These are phyloP conservation scores for Iphiclides podalirius DNA, from an alignment of 2,888 invertebrate species.

Conservation along the genomic window DNA sequence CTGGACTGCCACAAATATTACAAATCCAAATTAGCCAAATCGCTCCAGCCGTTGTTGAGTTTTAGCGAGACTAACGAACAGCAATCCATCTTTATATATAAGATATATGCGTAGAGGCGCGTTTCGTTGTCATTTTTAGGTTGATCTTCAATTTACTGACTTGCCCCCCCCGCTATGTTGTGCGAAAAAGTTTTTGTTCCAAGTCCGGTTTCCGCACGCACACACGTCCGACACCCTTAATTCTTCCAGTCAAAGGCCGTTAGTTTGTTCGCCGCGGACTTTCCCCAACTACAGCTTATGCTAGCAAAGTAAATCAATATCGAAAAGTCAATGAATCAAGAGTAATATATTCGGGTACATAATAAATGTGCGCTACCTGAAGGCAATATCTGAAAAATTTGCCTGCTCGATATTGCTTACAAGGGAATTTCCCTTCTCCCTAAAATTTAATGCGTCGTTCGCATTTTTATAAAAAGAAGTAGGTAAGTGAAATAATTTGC, in stretches of 20 bases:
- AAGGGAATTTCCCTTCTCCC: constrained; percentile 80
- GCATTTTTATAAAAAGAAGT: constrained; percentile 80
- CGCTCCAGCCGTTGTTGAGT: too few relatives aligned
- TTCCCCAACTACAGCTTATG: constrained; percentile 72
- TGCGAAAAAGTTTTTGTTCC: constrained; percentile 11
- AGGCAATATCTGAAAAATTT: constrained; percentile 81
- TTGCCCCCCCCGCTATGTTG: constrained; percentile 4
- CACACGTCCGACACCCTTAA: constrained; percentile 47
- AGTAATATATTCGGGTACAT: constrained; percentile 81
- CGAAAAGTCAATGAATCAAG: constrained; percentile 79
- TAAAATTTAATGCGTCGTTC: constrained; percentile 80
- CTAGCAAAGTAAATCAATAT: constrained; percentile 80
- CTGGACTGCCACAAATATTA: too few relatives aligned
- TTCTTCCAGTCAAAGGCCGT: constrained; percentile 57
- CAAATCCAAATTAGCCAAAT: too few relatives aligned
- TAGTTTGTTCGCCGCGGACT: constrained; percentile 52
- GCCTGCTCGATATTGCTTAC: constrained; percentile 80
- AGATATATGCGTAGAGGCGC: too few relatives aligned
- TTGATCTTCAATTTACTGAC: constrained; percentile 12
- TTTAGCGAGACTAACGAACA: too few relatives aligned
- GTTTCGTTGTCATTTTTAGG: background rate
- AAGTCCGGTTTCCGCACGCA: constrained; percentile 29
- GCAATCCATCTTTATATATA: too few relatives aligned
- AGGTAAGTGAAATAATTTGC: constrained; percentile 79
- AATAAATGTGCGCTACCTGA: constrained; percentile 81